Evolutionary conservation across 2,113 vertebrate genomes (phyloP).

Genomic region (Nerophis lumbriciformis): DNA sequence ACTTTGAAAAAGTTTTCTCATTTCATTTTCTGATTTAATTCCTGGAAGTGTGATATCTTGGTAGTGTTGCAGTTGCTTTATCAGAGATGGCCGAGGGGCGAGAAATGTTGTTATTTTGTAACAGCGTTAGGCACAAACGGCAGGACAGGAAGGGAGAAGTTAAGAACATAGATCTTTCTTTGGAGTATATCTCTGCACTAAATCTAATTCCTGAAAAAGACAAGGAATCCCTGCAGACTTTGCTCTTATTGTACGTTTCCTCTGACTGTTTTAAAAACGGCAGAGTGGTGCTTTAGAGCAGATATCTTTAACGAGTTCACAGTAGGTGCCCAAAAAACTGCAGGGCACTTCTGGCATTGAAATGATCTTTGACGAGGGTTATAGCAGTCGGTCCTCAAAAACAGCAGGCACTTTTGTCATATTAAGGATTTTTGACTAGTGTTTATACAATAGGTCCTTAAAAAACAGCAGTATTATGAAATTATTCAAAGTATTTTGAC

Average conservation of each 20-base stretch:
- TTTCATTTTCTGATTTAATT: slow-evolving; percentile 41
- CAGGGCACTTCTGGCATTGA: too few species aligned
- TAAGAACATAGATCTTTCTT: slow-evolving; percentile 40
- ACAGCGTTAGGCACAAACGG: slow-evolving; percentile 41
- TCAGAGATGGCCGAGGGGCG: slow-evolving; percentile 49
- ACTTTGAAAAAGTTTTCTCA: slow-evolving; percentile 45
- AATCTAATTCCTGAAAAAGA: slow-evolving; percentile 46
- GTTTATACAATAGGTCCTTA: too few species aligned
- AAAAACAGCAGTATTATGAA: too few species aligned
- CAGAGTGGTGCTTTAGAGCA: too few species aligned
- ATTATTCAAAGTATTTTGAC: too few species aligned
- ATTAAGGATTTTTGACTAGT: too few species aligned
- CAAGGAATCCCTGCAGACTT: slow-evolving; percentile 1
- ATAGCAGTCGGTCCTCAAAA: too few species aligned
- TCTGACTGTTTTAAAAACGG: neutral
- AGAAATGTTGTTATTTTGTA: slow-evolving; percentile 51
- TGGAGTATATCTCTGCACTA: slow-evolving; percentile 7
- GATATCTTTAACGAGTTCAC: too few species aligned
- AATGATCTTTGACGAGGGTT: too few species aligned
- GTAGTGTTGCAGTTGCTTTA: slow-evolving; percentile 44
- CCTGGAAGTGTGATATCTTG: slow-evolving; percentile 40
- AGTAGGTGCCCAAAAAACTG: too few species aligned
- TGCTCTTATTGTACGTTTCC: neutral
- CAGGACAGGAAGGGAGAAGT: slow-evolving; percentile 30
- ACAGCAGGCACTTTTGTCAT: too few species aligned